A percentile compares a stretch with the other conserved stretches of the same genome.
These are phyloP conservation scores for Malurus splendens DNA, from an alignment of 2,797 vertebrate genomes.

Conservation along the genomic window DNA sequence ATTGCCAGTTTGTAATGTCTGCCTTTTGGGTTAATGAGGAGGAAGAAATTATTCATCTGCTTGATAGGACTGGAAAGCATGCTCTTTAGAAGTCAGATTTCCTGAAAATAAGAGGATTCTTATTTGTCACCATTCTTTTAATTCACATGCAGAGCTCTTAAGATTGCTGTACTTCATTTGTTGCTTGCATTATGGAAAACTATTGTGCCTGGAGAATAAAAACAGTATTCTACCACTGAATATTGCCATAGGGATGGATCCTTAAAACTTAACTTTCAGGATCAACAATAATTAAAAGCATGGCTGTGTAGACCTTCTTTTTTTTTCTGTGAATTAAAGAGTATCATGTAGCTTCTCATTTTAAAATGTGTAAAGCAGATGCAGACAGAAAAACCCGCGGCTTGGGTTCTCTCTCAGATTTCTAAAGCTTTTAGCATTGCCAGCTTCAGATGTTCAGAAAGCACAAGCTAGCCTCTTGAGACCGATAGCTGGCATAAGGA, in stretches of 20 bases:
- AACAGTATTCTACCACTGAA: background rate
- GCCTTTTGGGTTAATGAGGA: background rate
- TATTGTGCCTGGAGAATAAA: background rate
- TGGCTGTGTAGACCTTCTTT: background rate
- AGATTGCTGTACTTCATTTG: background rate
- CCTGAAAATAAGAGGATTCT: background rate
- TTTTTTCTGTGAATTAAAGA: background rate
- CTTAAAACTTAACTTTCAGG: background rate
- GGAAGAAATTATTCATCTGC: background rate
- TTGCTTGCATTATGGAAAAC: background rate
- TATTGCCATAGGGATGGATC: background rate
- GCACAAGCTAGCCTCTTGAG: background rate
- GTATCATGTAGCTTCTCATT: background rate
- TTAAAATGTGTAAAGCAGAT: background rate
- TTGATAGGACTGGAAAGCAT: background rate
- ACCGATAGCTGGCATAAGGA: background rate
- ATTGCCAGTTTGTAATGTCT: background rate
- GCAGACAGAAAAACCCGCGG: background rate
- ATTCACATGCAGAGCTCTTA: background rate
- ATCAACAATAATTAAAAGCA: background rate
- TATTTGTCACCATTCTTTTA: background rate
- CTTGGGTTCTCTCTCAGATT: background rate
- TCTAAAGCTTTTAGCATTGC: background rate
- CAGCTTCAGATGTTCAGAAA: background rate
- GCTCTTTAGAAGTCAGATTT: background rate